These are phyloP conservation scores for Chloebia gouldiae DNA, from an alignment of 2,113 vertebrate species.

Conservation along the genomic window DNA sequence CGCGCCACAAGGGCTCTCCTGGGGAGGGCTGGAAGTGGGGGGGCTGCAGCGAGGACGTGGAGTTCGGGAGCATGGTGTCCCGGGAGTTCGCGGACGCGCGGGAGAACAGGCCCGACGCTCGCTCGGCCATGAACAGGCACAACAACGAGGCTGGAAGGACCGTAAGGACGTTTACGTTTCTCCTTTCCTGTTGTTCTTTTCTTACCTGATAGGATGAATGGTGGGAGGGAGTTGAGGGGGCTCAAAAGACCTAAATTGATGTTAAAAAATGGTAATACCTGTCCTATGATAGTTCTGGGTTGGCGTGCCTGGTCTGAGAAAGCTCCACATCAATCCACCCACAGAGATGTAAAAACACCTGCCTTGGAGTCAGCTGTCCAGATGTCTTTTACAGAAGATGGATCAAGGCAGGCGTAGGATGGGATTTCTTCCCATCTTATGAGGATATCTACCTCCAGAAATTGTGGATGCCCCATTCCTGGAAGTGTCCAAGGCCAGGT, in stretches of 20 bases:
- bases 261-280: rapidly evolving
- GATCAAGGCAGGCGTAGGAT: not conserved
- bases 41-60: conserved; percentile 94
- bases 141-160: conserved; percentile 96
- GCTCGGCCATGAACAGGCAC: conserved; percentile 97
- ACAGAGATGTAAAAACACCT: not conserved
- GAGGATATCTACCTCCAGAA: not conserved
- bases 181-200: not conserved
- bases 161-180: conserved; percentile 61
- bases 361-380: not conserved
- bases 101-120: conserved; percentile 93
- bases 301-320: rapidly evolving
- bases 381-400: not conserved
- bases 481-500: not conserved
- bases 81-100: conserved; percentile 94
- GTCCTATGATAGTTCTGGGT: not conserved
- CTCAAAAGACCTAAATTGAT: not conserved
- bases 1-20: conserved; percentile 87
- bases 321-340: not conserved
- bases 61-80: conserved; percentile 96
- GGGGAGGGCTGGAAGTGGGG: conserved; percentile 99
- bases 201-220: rapidly evolving
- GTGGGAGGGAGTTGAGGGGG: not conserved
- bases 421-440: not conserved
- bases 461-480: not conserved